Percentiles rank a stretch among this genome's conserved stretches.
These are phyloP conservation scores for Incurvaria masculella DNA, from an alignment of 2,888 invertebrate species.

Conservation along the genomic window DNA sequence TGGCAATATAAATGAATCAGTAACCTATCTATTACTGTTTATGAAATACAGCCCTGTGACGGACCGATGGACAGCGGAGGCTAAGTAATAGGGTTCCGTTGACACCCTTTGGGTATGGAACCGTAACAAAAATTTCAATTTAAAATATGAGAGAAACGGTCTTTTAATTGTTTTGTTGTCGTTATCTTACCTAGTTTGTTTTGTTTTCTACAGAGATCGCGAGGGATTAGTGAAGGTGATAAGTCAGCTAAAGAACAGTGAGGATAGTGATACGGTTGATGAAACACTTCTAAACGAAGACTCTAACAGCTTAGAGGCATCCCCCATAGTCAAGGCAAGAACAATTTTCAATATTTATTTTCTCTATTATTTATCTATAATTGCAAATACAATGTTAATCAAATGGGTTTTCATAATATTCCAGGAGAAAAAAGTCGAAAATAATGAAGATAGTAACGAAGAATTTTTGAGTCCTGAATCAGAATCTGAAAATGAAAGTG, in stretches of 20 bases:
- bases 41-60: too few relatives aligned
- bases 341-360: slow-evolving; percentile 1
- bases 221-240: slow-evolving; percentile 81
- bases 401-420: slow-evolving; percentile 13
- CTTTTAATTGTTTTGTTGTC: not conserved
- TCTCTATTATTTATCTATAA: not conserved
- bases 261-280: slow-evolving; percentile 50
- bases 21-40: too few relatives aligned
- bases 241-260: slow-evolving; percentile 66
- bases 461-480: slow-evolving; percentile 50
- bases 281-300: slow-evolving; percentile 39
- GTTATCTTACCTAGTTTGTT: slow-evolving; percentile 3
- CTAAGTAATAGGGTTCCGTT: too few relatives aligned
- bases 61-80: too few relatives aligned
- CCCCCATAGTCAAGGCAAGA: slow-evolving; percentile 20
- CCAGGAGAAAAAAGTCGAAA: slow-evolving; percentile 27
- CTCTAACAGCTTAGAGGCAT: slow-evolving; percentile 37
- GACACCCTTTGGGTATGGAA: too few relatives aligned
- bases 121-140: slow-evolving; percentile 5
- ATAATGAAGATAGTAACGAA: slow-evolving; percentile 46
- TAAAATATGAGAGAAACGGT: not conserved
- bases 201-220: slow-evolving; percentile 59
- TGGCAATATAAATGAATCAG: not conserved
- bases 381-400: slow-evolving; percentile 14
- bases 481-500: slow-evolving; percentile 39